phyloP scores from a whole-genome alignment of 2,113 vertebrate species.

The Hydropotes inermis region DNA sequence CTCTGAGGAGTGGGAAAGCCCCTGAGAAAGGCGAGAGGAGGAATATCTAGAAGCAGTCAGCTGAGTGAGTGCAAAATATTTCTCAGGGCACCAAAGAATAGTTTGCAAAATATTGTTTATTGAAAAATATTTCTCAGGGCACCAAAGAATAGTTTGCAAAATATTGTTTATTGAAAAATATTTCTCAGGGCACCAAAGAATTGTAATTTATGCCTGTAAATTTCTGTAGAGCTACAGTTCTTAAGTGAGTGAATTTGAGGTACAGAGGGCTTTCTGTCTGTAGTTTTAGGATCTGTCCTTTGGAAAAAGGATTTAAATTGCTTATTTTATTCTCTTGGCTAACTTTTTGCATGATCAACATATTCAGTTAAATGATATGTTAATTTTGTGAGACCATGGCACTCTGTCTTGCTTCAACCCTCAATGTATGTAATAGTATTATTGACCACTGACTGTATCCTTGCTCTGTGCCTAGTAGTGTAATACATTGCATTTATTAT shows the following conservation, averaged over 20 bases:
- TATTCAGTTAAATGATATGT: not conserved
- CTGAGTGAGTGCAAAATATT: not conserved
- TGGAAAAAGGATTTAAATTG: not conserved
- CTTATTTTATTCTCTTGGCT: not conserved
- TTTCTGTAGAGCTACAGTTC: not conserved
- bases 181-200: not conserved
- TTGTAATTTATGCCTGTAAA: not conserved
- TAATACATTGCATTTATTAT: not conserved
- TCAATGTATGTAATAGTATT: not conserved
- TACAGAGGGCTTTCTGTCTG: not conserved
- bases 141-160: not conserved
- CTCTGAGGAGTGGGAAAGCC: not conserved
- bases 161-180: not conserved
- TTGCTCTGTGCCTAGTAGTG: not conserved
- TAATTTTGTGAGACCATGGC: not conserved
- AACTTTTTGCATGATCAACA: not conserved
- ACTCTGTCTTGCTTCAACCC: not conserved
- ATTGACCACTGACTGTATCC: not conserved
- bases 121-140: not conserved
- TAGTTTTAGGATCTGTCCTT: not conserved
- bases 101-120: too few species aligned
- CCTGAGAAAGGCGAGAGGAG: not conserved
- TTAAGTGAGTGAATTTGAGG: not conserved
- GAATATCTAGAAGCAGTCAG: not conserved
- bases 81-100: not conserved